A percentile compares a stretch with the other conserved stretches of the same genome.
Conservation (phyloP, 2,888 invertebrate species). For the Macrophya annulata region DNA sequence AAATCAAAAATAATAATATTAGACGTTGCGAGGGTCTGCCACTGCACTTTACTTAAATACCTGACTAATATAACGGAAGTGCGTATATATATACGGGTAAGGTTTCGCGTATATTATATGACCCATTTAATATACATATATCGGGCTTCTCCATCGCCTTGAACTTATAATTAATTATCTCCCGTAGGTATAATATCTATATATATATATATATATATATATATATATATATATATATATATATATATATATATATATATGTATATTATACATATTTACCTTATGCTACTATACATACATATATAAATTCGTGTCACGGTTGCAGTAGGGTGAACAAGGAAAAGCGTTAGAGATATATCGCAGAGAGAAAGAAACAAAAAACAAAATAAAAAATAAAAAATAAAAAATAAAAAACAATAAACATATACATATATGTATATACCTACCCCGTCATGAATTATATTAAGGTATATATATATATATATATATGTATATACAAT, state of each 20-base stretch:
- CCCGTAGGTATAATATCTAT: not conserved
- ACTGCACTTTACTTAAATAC: slow-evolving; percentile 1
- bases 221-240: too few relatives aligned
- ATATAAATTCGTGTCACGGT: too few relatives aligned
- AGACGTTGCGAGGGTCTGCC: not conserved
- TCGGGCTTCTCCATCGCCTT: slow-evolving; percentile 24
- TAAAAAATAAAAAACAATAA: not conserved
- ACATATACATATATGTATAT: not conserved
- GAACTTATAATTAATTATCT: slow-evolving; percentile 44
- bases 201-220: not conserved
- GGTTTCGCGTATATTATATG: slow-evolving; percentile 27
- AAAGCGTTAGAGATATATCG: too few relatives aligned
- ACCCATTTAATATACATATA: not conserved
- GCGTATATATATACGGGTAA: slow-evolving; percentile 28
- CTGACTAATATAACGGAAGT: slow-evolving; percentile 13
- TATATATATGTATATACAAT: not conserved
- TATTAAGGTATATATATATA: not conserved
- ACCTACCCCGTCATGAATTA: not conserved
- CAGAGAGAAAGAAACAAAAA: not conserved
- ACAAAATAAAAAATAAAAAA: not conserved
- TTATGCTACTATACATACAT: not conserved
- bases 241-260: not conserved
- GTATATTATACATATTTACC: not conserved
- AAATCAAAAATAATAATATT: too few relatives aligned
- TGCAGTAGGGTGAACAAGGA: too few relatives aligned